Evolutionary conservation across 2,113 vertebrate genomes (phyloP), one percentile per base, ranked within the genome.

Genomic region (Otus sunia): DNA sequence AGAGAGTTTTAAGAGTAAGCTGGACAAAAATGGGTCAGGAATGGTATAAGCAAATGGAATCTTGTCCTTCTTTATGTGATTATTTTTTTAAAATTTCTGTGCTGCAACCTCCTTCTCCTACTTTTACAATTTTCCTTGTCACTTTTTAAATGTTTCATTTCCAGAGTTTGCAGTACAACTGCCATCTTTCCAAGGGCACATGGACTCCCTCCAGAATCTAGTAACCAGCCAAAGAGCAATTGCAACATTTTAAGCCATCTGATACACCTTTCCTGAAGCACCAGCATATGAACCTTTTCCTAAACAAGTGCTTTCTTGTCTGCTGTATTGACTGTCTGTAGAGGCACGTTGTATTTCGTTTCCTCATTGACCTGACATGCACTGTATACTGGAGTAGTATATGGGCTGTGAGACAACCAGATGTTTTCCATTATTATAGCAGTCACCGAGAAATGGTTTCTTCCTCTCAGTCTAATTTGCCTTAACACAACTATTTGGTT

Each of bases 311-410:
- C 21, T 77, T 77, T 73, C 58, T 66, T 81, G 10, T 64, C n/a
- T 77, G 20, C 7, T 78, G 4, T 39, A 22, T 2, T 53, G 17
- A 9, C 49, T 77, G 19, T 19, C 11, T 23, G 18, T 52, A 83
- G 18, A 72, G 21, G 9, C 21, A 69, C 0, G 0, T 3, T 21
- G 10, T 13, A 4, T 71, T 52, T 56, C 6, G 21, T 55, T 76
- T 79, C 58, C 12, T 50, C 52, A n/a, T 5, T 60, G 58, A 81
- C 29, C 11, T 56, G 55, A n/a, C 4, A 4, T 8, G 9, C 6
- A 37, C 29, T 29, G 9, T 9, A 17, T 37, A 22, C 15, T 69
- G 32, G 17, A 37, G 22, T 9, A 68, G 25, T 12, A 18, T 17
- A 32, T 15, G 30, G 26, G 9, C 50, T 81, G 50, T 29, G 50